phyloP scores from a whole-genome alignment of 1,140 invertebrate genomes.

The Ruditapes philippinarum region DNA sequence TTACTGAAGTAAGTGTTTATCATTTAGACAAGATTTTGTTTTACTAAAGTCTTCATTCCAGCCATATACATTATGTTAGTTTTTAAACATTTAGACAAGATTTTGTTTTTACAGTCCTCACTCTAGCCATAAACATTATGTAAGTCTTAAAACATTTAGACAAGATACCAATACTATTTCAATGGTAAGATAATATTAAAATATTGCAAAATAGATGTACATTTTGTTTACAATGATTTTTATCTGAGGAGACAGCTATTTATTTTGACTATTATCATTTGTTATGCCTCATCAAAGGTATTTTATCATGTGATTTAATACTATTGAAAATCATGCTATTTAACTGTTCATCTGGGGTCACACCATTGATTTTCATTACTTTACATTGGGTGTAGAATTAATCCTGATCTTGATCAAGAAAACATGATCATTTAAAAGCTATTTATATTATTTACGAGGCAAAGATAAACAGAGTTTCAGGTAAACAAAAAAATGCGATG shows the following conservation, averaged over 20 bases:
- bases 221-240: not conserved
- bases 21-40: no score
- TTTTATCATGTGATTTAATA: conserved; percentile 18
- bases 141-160: no score
- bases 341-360: not conserved
- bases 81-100: no score
- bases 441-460: conserved; percentile 7
- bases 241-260: not conserved
- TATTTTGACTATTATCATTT: not conserved
- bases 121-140: no score
- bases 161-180: no score
- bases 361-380: not conserved
- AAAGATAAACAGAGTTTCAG: not conserved
- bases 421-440: conserved; percentile 12
- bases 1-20: no score
- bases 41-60: no score
- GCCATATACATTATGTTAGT: no score
- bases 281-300: not conserved
- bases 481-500: not conserved
- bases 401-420: not conserved
- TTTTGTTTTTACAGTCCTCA: no score
- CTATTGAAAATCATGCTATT: not conserved
- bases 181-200: no score
- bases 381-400: not conserved
- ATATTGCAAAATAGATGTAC: no score